Evolutionary conservation across 2,797 vertebrate species (phyloP).

Genomic region (Lepilemur ruficaudatus): DNA sequence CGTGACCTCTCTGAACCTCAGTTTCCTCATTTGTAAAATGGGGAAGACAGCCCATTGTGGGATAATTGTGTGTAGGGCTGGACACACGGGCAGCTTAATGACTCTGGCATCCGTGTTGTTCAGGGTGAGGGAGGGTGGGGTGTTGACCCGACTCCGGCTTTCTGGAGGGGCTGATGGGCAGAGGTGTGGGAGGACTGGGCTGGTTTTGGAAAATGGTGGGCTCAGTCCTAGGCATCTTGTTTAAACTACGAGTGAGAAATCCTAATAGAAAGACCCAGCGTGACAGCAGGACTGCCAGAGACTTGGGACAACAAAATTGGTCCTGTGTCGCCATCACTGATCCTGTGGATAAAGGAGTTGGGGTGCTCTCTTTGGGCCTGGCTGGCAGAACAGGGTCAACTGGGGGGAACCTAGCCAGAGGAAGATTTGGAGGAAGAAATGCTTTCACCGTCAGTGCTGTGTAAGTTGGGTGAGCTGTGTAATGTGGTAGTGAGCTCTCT

Average conservation of each 20-base stretch:
- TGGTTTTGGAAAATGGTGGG: neutral
- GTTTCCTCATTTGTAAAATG: neutral
- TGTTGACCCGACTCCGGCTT: neutral
- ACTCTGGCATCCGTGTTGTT: too few species aligned
- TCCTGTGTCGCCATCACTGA: neutral
- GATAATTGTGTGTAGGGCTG: too few species aligned
- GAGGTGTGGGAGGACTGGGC: neutral
- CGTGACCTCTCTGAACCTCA: neutral
- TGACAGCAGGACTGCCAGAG: neutral
- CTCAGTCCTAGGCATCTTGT: neutral
- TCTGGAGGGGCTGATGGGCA: too few species aligned
- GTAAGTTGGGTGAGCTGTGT: neutral
- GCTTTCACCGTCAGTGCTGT: too few species aligned
- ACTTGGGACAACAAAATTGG: neutral
- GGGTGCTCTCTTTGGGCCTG: too few species aligned
- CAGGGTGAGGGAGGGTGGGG: neutral
- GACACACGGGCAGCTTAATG: rapidly evolving
- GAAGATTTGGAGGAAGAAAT: too few species aligned
- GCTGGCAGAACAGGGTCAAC: neutral
- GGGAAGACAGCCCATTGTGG: rapidly evolving
- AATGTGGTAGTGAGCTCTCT: neutral
- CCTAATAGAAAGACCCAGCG: neutral
- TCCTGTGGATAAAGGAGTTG: neutral
- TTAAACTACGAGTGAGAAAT: neutral
- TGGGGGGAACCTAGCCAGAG: neutral